Evolutionary conservation across 1,140 invertebrate species (phyloP), one percentile per base, ranked within the genome.

Genomic region (Anagrus nilaparvatae): DNA sequence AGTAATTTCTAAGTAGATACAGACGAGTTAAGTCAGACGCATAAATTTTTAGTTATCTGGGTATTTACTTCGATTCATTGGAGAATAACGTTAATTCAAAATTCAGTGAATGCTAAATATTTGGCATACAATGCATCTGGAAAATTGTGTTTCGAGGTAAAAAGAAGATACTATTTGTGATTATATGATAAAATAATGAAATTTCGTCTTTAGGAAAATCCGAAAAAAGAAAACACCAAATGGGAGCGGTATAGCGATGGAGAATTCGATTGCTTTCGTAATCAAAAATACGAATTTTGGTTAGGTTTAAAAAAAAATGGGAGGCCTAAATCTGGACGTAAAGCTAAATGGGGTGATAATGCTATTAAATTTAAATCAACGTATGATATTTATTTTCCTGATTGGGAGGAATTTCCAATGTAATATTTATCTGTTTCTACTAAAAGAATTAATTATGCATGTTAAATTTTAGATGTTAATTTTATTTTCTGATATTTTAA

Each of bases 221-320:
- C 58, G 4, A 56, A 56, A 24, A 67, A 73, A 19, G 69, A 75
- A 16, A 65, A 65, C 12, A 76, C 73, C 3, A 61, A 77, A 31
- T 80, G 77, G 61, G 69, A 79, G 20, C 76, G 78, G 53, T 67
- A 65, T 51, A 61, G 69, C 18, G 62, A 71, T 12, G 74, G 74
- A 9, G 63, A 61, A 3, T 78, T 77, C 44, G 75, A 75, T 44
- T 71, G 69, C 1, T 78, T 78, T 50, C 57, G 78, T 38, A 77
- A 75, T 5, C 63, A 64, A 44, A 73, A 74, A 53, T 74, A 74
- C 45, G 70, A 71, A 0, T 80, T 77, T 75, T 80, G 77, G 65
- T 57, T 80, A 14, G 78, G 70, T 6, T 69, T 81, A 31, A 81
- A 81, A 48, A 78, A 73, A 51, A 75, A 71, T 20, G 77, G 78